A percentile compares a stretch with the other conserved stretches of the same genome.
Evolutionary conservation across 2,797 vertebrate genomes (phyloP).

Genomic region (Fundulus diaphanus): DNA sequence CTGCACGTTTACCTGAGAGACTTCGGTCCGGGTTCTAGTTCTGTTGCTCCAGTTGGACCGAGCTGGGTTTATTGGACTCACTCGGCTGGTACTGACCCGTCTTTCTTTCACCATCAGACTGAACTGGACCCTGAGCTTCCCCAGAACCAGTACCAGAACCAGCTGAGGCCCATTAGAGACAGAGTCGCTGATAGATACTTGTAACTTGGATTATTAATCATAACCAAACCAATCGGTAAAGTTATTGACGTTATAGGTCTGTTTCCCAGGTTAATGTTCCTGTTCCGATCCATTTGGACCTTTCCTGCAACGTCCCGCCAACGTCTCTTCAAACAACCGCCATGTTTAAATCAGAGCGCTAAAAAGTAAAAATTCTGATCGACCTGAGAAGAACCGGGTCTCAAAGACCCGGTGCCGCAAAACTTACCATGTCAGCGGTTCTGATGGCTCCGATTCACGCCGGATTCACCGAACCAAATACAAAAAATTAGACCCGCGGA

Average conservation of each 20-base stretch:
- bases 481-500: slow-evolving; percentile 77
- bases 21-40: not conserved
- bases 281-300: not conserved
- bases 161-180: too few species aligned
- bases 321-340: slow-evolving; percentile 41
- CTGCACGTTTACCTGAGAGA: too few species aligned
- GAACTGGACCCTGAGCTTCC: not conserved
- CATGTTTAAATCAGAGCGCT: not conserved
- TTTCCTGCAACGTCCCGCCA: slow-evolving; percentile 16
- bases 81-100: not conserved
- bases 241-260: not conserved
- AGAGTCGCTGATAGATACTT: not conserved
- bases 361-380: not conserved
- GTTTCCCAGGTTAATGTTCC: not conserved
- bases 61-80: not conserved
- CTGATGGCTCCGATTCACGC: slow-evolving; percentile 79
- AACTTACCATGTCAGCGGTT: slow-evolving; percentile 82
- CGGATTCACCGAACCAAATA: slow-evolving; percentile 76
- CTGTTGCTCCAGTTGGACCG: not conserved
- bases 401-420: rapidly evolving
- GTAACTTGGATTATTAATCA: not conserved
- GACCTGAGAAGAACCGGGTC: rapidly evolving
- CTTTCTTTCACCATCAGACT: not conserved
- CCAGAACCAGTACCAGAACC: not conserved
- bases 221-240: not conserved